Evolutionary conservation across 64 coral and sea anemone species (phyloP), one percentile per base, ranked within the genome.

Genomic region (Cladopsammia gracilis): DNA sequence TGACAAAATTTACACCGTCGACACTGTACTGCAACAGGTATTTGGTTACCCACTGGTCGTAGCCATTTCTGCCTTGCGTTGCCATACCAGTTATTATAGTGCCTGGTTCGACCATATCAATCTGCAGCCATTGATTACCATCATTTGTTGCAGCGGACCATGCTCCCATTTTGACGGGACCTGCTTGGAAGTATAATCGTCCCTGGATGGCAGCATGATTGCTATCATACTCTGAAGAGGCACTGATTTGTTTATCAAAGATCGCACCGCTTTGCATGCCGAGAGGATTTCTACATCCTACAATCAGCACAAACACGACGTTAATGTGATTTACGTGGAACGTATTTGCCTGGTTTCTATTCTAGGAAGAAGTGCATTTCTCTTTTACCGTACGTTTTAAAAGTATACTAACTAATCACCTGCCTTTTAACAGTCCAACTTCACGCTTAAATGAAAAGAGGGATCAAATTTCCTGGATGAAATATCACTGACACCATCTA

Each of bases 171-270:
- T 18, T 61, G 25, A 23, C 70, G 15, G 51, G 1, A 24, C 26
- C 18, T 7, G 15, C 25, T 43, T 76, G 53, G 9, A 64, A 62
- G 18, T 89, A 7, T 10, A 89, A 26, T 64, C 87, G 76, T 59
- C 70, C 72, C 25, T 76, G 54, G 3, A 42, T 11, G 47, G 87
- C 87, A 10, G 70, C 49, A 52, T 89, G 73, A n/a, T 12, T 20
- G 7, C 4, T 11, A 48, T 22, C 47, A 54, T 25, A 77, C 16
- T 89, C 1, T 48, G 87, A 89, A 6, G 87, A 89, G 46, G 87
- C 87, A 75, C 22, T 20, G 10, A 89, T 76, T 49, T 89, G 87
- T 6, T 9, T 4, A 50, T 89, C 87, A 45, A 12, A 76, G 11
- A 65, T 44, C 4, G 11, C 26, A 58, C 42, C 6, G 25, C 4